These are phyloP conservation scores for Lethenteron reissneri DNA, from an alignment of 2,113 vertebrate genomes.

Conservation along the genomic window DNA sequence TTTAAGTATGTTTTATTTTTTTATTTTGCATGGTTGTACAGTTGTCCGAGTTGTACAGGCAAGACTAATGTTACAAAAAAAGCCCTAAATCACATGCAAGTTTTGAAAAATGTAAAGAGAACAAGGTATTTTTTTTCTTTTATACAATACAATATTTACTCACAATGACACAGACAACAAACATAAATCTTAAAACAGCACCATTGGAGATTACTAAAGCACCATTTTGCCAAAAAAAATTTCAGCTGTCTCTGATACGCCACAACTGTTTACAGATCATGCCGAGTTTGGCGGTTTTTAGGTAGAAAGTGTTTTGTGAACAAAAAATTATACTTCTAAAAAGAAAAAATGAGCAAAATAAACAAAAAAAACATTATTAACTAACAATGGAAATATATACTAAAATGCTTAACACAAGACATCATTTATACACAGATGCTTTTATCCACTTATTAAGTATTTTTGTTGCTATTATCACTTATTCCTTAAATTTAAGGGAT, in stretches of 20 bases:
- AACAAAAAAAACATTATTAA: background rate
- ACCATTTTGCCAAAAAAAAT: background rate
- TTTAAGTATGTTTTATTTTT: no score
- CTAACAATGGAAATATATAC: background rate
- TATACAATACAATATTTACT: constrained; percentile 68
- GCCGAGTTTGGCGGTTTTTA: background rate
- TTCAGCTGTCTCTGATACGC: background rate
- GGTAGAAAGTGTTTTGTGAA: background rate
- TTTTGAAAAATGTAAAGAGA: constrained; percentile 42
- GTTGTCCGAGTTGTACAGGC: no score
- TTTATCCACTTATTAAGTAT: no score
- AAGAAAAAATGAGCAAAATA: background rate
- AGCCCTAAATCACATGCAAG: constrained; percentile 27
- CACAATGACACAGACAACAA: constrained; percentile 64
- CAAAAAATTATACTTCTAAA: background rate
- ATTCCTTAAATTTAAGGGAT: no score
- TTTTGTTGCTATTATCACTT: no score
- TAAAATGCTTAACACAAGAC: no score
- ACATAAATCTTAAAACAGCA: constrained; percentile 5
- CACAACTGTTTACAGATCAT: background rate
- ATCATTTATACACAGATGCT: no score
- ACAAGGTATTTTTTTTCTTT: constrained; percentile 23
- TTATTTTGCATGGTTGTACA: no score
- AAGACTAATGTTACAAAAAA: no score
- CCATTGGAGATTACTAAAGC: background rate